phyloP scores from a whole-genome alignment of 2,888 invertebrate genomes.

The Neria commutata region DNA sequence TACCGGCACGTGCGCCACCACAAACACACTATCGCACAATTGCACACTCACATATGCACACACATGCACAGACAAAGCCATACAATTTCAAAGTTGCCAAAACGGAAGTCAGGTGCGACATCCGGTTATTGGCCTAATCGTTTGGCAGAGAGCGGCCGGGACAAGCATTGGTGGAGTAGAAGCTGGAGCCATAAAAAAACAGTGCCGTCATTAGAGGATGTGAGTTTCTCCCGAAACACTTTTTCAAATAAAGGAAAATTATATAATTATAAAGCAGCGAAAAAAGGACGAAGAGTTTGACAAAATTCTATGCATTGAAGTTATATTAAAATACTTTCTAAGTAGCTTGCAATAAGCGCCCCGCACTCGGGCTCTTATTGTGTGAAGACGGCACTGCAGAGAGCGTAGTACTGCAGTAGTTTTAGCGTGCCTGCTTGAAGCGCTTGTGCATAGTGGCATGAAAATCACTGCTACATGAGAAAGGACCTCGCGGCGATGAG shows the following conservation, averaged over 20 bases:
- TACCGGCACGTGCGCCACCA: background rate
- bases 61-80: constrained; percentile 11
- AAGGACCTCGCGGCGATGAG: too few species aligned
- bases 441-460: too few species aligned
- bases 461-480: too few species aligned
- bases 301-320: too few species aligned
- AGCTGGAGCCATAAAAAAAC: background rate
- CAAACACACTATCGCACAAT: constrained; percentile 10
- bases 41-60: constrained; percentile 5
- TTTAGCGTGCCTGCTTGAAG: too few species aligned
- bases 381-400: too few species aligned
- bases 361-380: too few species aligned
- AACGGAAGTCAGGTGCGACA: constrained; percentile 29
- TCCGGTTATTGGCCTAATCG: constrained; percentile 32
- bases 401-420: too few species aligned
- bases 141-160: background rate
- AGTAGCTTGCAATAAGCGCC: too few species aligned
- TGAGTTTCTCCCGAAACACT: background rate
- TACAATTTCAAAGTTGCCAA: constrained; percentile 26
- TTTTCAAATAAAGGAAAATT: background rate
- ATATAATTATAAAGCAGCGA: background rate
- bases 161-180: background rate
- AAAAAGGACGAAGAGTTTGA: constrained; percentile 4
- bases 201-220: background rate
- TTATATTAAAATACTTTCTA: too few species aligned